These are phyloP conservation scores for Andrena praecox DNA, from an alignment of 2,888 invertebrate genomes.

Conservation along the genomic window DNA sequence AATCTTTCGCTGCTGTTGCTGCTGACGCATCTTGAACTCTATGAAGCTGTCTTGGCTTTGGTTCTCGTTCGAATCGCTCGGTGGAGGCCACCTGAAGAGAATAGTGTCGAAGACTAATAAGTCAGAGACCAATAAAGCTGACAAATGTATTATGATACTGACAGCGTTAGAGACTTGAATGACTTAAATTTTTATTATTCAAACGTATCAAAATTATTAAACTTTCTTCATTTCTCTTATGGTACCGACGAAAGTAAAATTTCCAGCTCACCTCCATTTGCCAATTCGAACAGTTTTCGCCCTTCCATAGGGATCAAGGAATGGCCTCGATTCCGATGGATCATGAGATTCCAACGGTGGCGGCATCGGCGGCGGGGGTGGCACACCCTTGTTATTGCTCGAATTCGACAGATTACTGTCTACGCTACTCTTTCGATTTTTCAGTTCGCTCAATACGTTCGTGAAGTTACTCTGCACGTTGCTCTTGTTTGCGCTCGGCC, in stretches of 20 bases:
- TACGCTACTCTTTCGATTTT: slow-evolving; percentile 85
- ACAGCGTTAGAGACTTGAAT: no score
- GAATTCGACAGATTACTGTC: slow-evolving; percentile 78
- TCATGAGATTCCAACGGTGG: slow-evolving; percentile 93
- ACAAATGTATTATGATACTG: no score
- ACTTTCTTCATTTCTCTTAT: not conserved
- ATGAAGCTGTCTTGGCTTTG: slow-evolving; percentile 93
- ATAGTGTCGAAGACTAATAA: not conserved
- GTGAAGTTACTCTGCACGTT: slow-evolving; percentile 85
- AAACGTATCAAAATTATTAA: not conserved
- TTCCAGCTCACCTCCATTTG: slow-evolving; percentile 90
- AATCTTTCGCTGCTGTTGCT: slow-evolving; percentile 89
- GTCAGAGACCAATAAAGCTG: not conserved
- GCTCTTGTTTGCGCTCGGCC: slow-evolving; percentile 76
- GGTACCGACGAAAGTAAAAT: not conserved
- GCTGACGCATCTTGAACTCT: slow-evolving; percentile 95
- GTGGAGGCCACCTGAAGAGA: slow-evolving; percentile 92
- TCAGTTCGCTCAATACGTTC: slow-evolving; percentile 86
- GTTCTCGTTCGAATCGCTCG: slow-evolving; percentile 89
- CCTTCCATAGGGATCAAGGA: slow-evolving; percentile 95
- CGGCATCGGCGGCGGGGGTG: slow-evolving; percentile 95
- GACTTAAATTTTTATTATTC: not conserved
- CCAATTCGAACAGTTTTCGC: slow-evolving; percentile 98
- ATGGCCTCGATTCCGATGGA: slow-evolving; percentile 92
- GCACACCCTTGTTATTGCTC: slow-evolving; percentile 83